Evolutionary conservation across 2,797 vertebrate species (phyloP), one percentile per base, ranked within the genome.

Genomic region (Coendou prehensilis): DNA sequence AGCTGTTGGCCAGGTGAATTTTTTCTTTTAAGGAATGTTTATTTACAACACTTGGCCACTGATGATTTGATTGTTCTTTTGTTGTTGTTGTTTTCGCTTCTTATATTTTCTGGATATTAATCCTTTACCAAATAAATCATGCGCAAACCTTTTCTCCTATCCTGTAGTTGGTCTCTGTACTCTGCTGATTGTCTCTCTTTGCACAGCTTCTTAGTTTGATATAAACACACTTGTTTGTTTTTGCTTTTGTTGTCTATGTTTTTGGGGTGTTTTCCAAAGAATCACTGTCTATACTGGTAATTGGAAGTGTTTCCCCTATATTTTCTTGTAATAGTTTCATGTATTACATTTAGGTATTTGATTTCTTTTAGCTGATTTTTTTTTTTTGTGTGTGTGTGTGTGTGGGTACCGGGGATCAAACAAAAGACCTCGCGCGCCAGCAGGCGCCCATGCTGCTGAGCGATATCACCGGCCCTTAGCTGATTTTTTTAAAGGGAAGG

Each of bases 241-340:
- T 75, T 82, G 13, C n/a, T 28, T 88, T 63, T n/a, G 14, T 37
- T 82, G 33, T 56, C 11, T n/a, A 41, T 33, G 22, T 6, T 75
- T 64, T 54, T 52, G 64, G 45, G 4, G 8, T 73, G 33, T 52
- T 52, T 61, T 52, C 63, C 47, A 63, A 75, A 75, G 6, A 64
- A 52, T 23, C 14, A 63, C 4, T 56, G 0, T 52, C 45, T 89
- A 45, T 1, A 83, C 1, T 75, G 67, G n/a, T 64, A 28, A 45
- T 5, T 45, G 81, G 26, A 73, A 41, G 52, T 52, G 22, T 26
- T 41, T 78, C 20, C 17, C 41, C 28, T 45, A 78, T 26, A 1
- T 75, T 76, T 94, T 94, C 20, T 76, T 50, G 41, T 63, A 82
- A 52, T 83, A 47, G 30, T 93, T 61, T 52, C 33, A 37, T 73